phyloP scores from a whole-genome alignment of 35 echinoderm and acorn worm genomes.

The Diadema setosum region DNA sequence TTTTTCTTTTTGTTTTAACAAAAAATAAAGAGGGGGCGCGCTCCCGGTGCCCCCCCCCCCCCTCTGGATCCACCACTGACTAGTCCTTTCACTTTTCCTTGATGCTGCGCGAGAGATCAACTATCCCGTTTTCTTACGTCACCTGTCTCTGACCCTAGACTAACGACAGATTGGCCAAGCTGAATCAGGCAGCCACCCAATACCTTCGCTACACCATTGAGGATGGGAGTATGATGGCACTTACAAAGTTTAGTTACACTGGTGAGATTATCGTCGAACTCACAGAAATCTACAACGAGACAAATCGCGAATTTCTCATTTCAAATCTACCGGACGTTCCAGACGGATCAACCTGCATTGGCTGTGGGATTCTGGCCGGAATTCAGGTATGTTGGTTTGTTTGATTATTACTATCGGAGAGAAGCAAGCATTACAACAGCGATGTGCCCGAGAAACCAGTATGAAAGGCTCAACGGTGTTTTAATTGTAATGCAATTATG shows the following conservation, averaged over 20 bases:
- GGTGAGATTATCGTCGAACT: neutral
- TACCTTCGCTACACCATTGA: constrained; percentile 28
- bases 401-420: too few species aligned
- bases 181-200: constrained; percentile 3
- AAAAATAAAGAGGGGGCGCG: too few species aligned
- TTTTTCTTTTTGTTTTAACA: too few species aligned
- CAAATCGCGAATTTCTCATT: constrained; percentile 16
- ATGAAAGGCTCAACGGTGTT: too few species aligned
- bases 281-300: neutral
- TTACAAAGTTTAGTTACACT: neutral
- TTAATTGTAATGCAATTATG: too few species aligned
- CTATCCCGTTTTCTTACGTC: neutral
- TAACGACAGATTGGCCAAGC: neutral
- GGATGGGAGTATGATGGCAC: constrained; percentile 11
- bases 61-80: too few species aligned
- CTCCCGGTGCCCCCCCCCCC: too few species aligned
- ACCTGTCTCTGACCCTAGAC: neutral
- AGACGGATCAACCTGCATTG: constrained; percentile 40
- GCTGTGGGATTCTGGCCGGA: constrained; percentile 34
- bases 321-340: constrained; percentile 13
- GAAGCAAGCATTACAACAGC: too few species aligned
- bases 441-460: too few species aligned
- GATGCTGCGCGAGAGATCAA: neutral
- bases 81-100: neutral
- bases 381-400: constrained; percentile 42